Evolutionary conservation across 2,888 invertebrate genomes (phyloP).

Genomic region (Amblyteles armatorius): DNA sequence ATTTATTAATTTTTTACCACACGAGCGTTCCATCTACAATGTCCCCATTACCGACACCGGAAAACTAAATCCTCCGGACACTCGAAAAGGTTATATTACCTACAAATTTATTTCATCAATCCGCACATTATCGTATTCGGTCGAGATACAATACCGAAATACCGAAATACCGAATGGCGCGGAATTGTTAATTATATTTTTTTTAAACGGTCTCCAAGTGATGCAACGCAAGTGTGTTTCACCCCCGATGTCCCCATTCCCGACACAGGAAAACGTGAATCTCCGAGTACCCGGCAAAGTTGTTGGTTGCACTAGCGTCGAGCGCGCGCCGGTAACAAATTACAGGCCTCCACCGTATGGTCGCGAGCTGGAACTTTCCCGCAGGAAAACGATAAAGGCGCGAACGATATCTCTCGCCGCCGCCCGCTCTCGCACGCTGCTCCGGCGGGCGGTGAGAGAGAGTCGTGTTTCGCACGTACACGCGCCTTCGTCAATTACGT

Average conservation of each 20-base stretch:
- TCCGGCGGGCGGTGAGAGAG: not conserved
- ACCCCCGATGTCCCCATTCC: too few species aligned
- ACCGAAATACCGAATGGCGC: too few species aligned
- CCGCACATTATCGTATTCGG: too few species aligned
- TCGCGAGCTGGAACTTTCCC: not conserved
- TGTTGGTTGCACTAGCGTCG: not conserved
- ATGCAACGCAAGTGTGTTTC: too few species aligned
- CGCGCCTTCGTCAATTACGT: slow-evolving; percentile 49
- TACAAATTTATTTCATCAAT: too few species aligned
- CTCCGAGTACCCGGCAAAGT: not conserved
- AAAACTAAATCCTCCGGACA: not conserved
- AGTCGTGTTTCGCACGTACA: not conserved
- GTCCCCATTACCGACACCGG: too few species aligned
- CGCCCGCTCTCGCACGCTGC: not conserved
- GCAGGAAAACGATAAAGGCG: not conserved
- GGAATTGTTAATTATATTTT: too few species aligned
- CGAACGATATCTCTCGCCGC: not conserved
- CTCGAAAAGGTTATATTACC: too few species aligned
- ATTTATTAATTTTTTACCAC: too few species aligned
- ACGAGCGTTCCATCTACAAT: too few species aligned
- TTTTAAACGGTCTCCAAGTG: too few species aligned
- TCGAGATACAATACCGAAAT: too few species aligned
- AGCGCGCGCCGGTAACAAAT: not conserved
- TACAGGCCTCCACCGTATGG: not conserved
- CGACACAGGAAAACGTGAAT: not conserved